Conservation (phyloP, 1,140 invertebrate genomes). For the Cyclargus thomasi region DNA sequence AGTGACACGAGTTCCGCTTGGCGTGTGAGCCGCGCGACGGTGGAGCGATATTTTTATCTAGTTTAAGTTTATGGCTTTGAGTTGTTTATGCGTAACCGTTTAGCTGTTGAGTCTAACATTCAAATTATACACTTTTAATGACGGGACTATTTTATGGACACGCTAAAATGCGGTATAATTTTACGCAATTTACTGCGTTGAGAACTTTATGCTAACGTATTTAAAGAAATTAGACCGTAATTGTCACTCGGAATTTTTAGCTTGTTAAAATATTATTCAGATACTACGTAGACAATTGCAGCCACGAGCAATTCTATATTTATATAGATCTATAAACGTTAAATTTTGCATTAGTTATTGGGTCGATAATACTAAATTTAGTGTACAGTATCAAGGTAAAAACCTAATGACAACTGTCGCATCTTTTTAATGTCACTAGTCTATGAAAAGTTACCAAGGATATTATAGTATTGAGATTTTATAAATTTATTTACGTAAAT, state of each 20-base stretch:
- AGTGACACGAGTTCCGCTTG: conserved; percentile 53
- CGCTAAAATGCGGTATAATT: neutral
- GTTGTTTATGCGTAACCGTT: neutral
- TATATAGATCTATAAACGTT: no score
- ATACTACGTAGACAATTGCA: no score
- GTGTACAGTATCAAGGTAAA: no score
- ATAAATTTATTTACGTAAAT: no score
- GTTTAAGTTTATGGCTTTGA: conserved; percentile 11
- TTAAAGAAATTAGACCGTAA: neutral
- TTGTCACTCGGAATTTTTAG: neutral
- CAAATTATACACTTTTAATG: neutral
- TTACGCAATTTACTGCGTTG: neutral
- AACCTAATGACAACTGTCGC: no score
- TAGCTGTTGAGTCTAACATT: neutral
- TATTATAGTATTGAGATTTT: no score
- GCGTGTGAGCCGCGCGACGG: conserved; percentile 41
- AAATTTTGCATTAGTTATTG: no score
- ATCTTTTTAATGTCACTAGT: no score
- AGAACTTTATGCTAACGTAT: neutral
- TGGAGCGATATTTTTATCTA: conserved; percentile 35
- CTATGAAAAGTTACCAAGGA: no score
- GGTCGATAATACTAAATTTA: no score
- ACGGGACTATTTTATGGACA: neutral
- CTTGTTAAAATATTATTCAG: no score
- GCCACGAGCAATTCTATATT: no score